Percentiles rank a stretch among this genome's conserved stretches.
These are phyloP conservation scores for Scaptomyza montana DNA, from an alignment of 1,140 invertebrate species.

Conservation along the genomic window DNA sequence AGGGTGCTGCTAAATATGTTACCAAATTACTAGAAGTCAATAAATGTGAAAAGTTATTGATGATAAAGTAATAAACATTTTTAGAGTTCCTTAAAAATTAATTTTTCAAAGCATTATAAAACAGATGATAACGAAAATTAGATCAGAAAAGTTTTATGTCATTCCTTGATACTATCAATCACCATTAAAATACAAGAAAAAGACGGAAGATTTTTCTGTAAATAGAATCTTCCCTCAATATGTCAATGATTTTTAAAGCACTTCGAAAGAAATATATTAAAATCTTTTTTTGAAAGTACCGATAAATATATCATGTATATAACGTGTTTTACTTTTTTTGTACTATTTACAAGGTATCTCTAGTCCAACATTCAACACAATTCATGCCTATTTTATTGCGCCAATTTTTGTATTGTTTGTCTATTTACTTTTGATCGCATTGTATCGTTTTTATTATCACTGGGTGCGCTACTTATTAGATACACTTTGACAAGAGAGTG, in stretches of 20 bases:
- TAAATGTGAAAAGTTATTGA: not conserved
- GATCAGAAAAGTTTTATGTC: too few species aligned
- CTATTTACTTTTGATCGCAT: slow-evolving; percentile 40
- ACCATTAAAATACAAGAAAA: too few species aligned
- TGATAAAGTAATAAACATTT: too few species aligned
- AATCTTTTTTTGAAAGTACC: too few species aligned
- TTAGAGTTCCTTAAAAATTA: too few species aligned
- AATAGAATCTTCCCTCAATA: too few species aligned
- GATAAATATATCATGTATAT: not conserved
- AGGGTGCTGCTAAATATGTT: not conserved
- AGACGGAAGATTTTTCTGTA: too few species aligned
- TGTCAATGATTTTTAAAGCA: too few species aligned
- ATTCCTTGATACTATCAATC: too few species aligned
- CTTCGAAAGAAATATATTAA: too few species aligned
- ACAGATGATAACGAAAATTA: too few species aligned
- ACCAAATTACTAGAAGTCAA: not conserved
- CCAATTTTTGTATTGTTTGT: slow-evolving; percentile 38
- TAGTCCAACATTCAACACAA: not conserved
- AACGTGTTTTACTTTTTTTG: not conserved
- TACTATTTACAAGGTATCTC: slow-evolving; percentile 13
- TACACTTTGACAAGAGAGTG: slow-evolving; percentile 23
- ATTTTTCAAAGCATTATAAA: too few species aligned
- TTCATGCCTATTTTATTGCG: slow-evolving; percentile 27
- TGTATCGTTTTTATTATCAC: slow-evolving; percentile 42
- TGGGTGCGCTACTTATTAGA: slow-evolving; percentile 40